Conservation (phyloP, 1,140 invertebrate genomes). For the Panulirus ornatus region DNA sequence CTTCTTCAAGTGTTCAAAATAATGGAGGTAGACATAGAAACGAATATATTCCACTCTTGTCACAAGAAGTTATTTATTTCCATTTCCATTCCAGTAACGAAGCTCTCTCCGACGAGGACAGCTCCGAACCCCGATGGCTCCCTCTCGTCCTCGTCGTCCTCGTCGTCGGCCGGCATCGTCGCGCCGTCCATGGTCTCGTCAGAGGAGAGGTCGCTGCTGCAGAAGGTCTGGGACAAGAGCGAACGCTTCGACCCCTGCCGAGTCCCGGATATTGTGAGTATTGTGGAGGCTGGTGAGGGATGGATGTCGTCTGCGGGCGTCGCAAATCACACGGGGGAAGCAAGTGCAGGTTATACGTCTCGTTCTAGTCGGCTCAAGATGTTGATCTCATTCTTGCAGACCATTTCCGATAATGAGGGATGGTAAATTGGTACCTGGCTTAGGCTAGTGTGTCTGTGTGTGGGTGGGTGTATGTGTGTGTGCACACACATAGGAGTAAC, state of each 20-base stretch:
- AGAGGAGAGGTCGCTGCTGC: slow-evolving; percentile 74
- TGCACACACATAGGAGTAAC: too few species aligned
- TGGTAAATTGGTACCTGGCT: not conserved
- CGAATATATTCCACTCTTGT: too few species aligned
- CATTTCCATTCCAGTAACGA: slow-evolving; percentile 74
- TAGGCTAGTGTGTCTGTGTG: not conserved
- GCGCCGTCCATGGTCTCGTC: slow-evolving; percentile 65
- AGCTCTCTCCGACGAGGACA: slow-evolving; percentile 74
- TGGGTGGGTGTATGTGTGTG: slow-evolving; percentile 15
- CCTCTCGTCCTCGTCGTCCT: slow-evolving; percentile 78
- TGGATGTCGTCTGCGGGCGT: slow-evolving; percentile 19
- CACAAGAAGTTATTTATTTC: not conserved
- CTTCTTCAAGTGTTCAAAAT: too few species aligned
- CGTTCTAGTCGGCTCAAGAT: too few species aligned
- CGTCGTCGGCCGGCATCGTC: slow-evolving; percentile 54
- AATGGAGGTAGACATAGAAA: too few species aligned
- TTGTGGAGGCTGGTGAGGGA: not conserved
- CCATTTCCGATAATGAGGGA: too few species aligned
- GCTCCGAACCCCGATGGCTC: slow-evolving; percentile 78
- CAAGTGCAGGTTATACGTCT: not conserved
- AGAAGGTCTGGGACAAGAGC: slow-evolving; percentile 74
- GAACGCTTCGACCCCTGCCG: slow-evolving; percentile 53
- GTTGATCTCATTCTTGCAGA: too few species aligned
- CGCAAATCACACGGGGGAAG: not conserved
- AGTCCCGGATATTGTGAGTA: slow-evolving; percentile 68